Evolutionary conservation across 2,888 invertebrate genomes (phyloP), one percentile per base, ranked within the genome.

Genomic region (Drosophila flavopinicola): DNA sequence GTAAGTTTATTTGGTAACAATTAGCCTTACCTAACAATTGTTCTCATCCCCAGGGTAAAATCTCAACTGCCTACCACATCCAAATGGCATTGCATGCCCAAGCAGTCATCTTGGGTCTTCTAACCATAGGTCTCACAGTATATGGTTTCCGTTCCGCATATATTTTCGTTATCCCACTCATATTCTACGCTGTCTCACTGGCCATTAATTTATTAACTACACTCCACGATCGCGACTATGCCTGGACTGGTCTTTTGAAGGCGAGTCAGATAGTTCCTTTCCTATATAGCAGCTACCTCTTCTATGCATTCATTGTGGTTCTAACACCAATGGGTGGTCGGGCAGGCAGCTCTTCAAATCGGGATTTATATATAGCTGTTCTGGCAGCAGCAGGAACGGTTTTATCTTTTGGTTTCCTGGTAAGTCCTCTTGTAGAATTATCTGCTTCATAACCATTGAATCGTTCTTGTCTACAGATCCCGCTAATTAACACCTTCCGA

Each of bases 251-350:
- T 10, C 30, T 85, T 3, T 88, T 91, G 42, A 74, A 92, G 33
- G 27, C 88, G 72, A 61, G 88, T 75, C 87, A 90, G 73, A 69
- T 92, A 1, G 48, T 92, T 13, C 92, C 93, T 0, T 88, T 91
- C 39, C 54, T 92, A 1, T 89, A 92, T 45, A 83, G 90, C 4
- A 78, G 91, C 7, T 93, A 93, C 75, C 73, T 92, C 25, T 87
- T 92, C 23, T 88, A 92, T 66, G 90, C 90, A 2, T 88, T 92
- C 17, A 88, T 92, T 24, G 89, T 90, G 24, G 89, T 92, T 38
- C 92, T 94, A 54, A 91, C 93, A 9, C 94, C 94, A 1, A 92
- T 94, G 68, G 92, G 93, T 91, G 94, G 93, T 1, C 89, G 93
- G 3, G 87, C 5, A 23, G 57, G 61, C 41, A 88, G 91, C 2